A percentile compares a stretch with the other conserved stretches of the same genome.
phyloP scores from a whole-genome alignment of 53 echinoderm and acorn worm species.

The Actinopyga echinites region DNA sequence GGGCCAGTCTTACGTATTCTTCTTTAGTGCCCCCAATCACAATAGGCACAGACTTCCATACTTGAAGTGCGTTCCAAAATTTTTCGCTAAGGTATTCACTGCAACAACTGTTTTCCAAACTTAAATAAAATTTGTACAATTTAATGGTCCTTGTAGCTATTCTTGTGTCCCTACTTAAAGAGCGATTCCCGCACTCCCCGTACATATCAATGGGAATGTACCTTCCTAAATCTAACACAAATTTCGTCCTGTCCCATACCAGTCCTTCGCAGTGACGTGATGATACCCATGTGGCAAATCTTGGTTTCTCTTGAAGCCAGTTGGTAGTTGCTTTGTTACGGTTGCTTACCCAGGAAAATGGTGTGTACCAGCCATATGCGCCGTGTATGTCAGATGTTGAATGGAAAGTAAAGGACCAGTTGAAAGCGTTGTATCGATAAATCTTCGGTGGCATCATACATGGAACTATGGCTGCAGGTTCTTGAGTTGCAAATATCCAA shows the following conservation, averaged over 20 bases:
- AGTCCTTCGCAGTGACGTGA: slow-evolving; percentile 1
- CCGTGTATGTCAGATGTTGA: slow-evolving; percentile 9
- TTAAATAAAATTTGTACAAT: slow-evolving; percentile 56
- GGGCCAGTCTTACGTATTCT: slow-evolving; percentile 43
- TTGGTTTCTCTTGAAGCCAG: background rate
- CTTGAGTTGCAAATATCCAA: slow-evolving; percentile 19
- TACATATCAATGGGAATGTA: slow-evolving; percentile 1
- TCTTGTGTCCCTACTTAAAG: background rate
- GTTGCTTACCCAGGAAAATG: background rate
- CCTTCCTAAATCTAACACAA: background rate
- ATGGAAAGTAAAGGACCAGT: slow-evolving; percentile 36
- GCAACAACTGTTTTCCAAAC: slow-evolving; percentile 61
- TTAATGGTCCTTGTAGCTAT: slow-evolving; percentile 11
- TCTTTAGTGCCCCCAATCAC: slow-evolving; percentile 55
- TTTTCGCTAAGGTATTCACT: slow-evolving; percentile 61
- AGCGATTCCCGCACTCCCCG: background rate
- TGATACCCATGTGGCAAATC: slow-evolving; percentile 1
- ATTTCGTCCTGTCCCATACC: slow-evolving; percentile 7
- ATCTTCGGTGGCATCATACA: background rate
- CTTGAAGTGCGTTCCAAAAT: slow-evolving; percentile 46
- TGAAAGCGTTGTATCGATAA: background rate
- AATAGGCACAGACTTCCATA: slow-evolving; percentile 46
- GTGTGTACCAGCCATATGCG: slow-evolving; percentile 19
- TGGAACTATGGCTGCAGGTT: background rate
- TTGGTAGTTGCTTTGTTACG: background rate